Conservation (phyloP, 2,888 invertebrate species). For the Amblyteles armatorius region DNA sequence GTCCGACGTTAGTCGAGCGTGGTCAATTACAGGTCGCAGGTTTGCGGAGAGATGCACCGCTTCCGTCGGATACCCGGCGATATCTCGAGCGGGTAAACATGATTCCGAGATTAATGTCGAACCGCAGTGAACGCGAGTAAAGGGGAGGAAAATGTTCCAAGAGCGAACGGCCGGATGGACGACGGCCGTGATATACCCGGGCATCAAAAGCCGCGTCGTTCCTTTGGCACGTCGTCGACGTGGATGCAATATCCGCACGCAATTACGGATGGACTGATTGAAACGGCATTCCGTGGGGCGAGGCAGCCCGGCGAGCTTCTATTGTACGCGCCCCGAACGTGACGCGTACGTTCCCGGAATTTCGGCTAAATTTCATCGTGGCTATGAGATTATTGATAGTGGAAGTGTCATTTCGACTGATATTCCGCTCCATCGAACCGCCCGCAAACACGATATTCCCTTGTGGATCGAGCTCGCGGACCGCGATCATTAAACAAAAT, state of each 20-base stretch:
- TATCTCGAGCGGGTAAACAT: background rate
- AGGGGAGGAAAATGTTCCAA: slow-evolving; percentile 15
- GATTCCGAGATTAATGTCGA: background rate
- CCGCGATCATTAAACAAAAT: too few species aligned
- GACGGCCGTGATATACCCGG: slow-evolving; percentile 24
- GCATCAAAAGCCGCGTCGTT: slow-evolving; percentile 56
- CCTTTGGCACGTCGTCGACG: slow-evolving; percentile 60
- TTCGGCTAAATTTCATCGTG: slow-evolving; percentile 23
- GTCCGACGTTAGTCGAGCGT: too few species aligned
- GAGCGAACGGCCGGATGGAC: background rate
- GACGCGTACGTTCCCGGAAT: slow-evolving; percentile 21
- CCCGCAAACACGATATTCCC: background rate
- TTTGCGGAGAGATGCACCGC: too few species aligned
- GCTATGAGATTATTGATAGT: slow-evolving; percentile 14
- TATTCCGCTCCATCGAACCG: background rate
- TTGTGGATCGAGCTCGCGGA: background rate
- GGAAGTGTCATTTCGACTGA: slow-evolving; percentile 5
- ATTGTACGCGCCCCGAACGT: background rate
- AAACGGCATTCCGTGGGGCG: slow-evolving; percentile 51
- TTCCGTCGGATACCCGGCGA: background rate
- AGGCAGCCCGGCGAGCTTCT: slow-evolving; percentile 8
- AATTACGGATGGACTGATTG: slow-evolving; percentile 57
- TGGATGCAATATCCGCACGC: slow-evolving; percentile 62
- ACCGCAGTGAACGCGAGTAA: background rate
- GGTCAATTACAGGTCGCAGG: too few species aligned